Percentiles rank a stretch among this genome's conserved stretches.
These are phyloP conservation scores for Hyaena hyaena DNA, from an alignment of 2,113 vertebrate genomes.

Conservation along the genomic window DNA sequence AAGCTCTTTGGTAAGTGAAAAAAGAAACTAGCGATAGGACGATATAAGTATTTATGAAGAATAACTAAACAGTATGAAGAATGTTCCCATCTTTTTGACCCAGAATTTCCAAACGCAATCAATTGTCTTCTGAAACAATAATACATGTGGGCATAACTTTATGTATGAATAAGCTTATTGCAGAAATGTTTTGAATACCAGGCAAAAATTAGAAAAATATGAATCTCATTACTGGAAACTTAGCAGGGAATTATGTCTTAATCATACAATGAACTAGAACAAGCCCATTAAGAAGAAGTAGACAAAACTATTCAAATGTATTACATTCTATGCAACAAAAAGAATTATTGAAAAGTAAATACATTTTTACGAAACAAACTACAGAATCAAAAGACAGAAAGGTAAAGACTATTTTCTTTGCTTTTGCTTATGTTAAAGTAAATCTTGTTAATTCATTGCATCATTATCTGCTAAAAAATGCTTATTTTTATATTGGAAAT, in stretches of 20 bases:
- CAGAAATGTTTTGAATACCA: slow-evolving; percentile 3
- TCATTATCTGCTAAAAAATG: neutral
- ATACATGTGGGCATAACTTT: neutral
- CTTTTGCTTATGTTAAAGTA: neutral
- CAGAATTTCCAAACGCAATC: neutral
- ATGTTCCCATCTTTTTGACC: neutral
- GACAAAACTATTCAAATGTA: neutral
- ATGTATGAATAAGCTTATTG: neutral
- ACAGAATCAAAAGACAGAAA: neutral
- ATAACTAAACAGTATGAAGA: neutral
- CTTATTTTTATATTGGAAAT: neutral
- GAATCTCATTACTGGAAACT: neutral
- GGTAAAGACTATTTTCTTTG: neutral
- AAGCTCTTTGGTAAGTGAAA: neutral
- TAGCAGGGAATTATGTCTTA: neutral
- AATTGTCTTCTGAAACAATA: neutral
- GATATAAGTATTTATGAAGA: neutral
- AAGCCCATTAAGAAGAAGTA: neutral
- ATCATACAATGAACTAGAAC: neutral
- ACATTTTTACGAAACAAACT: neutral
- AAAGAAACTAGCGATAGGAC: neutral
- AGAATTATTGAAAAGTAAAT: neutral
- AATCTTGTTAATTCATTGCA: neutral
- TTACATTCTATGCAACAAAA: neutral
- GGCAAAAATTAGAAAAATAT: neutral